These are phyloP conservation scores for Molossus molossus DNA, from an alignment of 2,797 vertebrate genomes.

Conservation along the genomic window DNA sequence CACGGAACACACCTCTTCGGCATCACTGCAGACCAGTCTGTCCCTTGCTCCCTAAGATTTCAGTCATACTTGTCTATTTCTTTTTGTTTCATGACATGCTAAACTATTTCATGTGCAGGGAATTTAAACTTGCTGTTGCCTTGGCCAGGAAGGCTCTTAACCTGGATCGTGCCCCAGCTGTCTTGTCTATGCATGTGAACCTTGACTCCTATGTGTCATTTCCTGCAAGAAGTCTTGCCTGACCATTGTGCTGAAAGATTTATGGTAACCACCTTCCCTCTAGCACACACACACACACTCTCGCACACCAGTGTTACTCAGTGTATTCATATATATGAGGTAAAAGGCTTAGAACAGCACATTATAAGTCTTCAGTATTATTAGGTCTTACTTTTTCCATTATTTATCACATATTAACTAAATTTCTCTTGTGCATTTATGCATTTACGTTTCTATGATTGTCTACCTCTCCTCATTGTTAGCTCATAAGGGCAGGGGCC, in stretches of 20 bases:
- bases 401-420: not conserved
- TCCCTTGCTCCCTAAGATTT: not conserved
- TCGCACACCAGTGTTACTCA: not conserved
- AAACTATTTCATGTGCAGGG: not conserved
- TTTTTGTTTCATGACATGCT: not conserved
- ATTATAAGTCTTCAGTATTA: not conserved
- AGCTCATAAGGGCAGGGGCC: not conserved
- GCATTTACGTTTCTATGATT: not conserved
- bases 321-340: not conserved
- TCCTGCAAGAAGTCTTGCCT: not conserved
- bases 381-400: not conserved
- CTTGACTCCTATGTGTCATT: not conserved
- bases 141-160: not conserved
- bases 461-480: not conserved
- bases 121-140: not conserved
- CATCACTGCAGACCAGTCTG: not conserved
- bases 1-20: not conserved
- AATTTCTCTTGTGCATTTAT: slow-evolving; percentile 1
- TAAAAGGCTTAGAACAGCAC: not conserved
- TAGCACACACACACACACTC: too few species aligned
- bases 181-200: not conserved
- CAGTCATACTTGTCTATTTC: not conserved
- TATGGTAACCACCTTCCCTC: not conserved
- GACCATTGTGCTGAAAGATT: not conserved
- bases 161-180: not conserved